These are phyloP conservation scores for Drosophila subpulchrella DNA, from an alignment of 1,140 invertebrate genomes.

Conservation along the genomic window DNA sequence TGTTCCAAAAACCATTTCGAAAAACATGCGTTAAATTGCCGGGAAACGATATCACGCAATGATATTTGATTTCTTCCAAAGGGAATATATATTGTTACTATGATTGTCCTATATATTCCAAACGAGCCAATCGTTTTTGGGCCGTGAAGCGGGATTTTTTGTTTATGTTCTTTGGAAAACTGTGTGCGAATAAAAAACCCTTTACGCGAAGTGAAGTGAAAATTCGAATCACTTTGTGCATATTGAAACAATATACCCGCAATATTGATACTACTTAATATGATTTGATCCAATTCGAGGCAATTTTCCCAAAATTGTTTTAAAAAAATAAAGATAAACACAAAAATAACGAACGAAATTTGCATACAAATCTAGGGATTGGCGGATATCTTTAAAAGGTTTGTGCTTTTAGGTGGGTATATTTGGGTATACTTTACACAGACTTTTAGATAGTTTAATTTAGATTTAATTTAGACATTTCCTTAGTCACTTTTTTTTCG, in stretches of 20 bases:
- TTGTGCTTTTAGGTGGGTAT: no score
- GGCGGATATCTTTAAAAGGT: slow-evolving; percentile 18
- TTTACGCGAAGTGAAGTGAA: slow-evolving; percentile 19
- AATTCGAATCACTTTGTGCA: not conserved
- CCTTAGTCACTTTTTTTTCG: not conserved
- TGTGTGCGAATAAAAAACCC: slow-evolving; percentile 1
- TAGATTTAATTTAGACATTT: slow-evolving; percentile 17
- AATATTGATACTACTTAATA: slow-evolving; percentile 9
- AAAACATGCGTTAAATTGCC: slow-evolving; percentile 8
- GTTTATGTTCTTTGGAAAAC: slow-evolving; percentile 18
- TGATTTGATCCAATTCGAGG: slow-evolving; percentile 13
- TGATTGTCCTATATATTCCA: not conserved
- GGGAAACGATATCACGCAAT: not conserved
- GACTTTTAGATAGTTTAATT: not conserved
- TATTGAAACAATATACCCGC: slow-evolving; percentile 2
- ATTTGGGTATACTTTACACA: not conserved
- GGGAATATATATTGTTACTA: slow-evolving; percentile 1
- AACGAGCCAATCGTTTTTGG: slow-evolving; percentile 6
- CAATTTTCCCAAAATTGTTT: slow-evolving; percentile 14
- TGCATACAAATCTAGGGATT: slow-evolving; percentile 18
- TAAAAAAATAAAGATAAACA: no score
- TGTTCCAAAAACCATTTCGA: slow-evolving; percentile 1
- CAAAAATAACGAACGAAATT: not conserved
- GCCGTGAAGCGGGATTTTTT: slow-evolving; percentile 27
- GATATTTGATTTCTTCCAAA: slow-evolving; percentile 1